These are phyloP conservation scores for Centroberyx gerrardi DNA, from an alignment of 2,797 vertebrate genomes.

Conservation along the genomic window DNA sequence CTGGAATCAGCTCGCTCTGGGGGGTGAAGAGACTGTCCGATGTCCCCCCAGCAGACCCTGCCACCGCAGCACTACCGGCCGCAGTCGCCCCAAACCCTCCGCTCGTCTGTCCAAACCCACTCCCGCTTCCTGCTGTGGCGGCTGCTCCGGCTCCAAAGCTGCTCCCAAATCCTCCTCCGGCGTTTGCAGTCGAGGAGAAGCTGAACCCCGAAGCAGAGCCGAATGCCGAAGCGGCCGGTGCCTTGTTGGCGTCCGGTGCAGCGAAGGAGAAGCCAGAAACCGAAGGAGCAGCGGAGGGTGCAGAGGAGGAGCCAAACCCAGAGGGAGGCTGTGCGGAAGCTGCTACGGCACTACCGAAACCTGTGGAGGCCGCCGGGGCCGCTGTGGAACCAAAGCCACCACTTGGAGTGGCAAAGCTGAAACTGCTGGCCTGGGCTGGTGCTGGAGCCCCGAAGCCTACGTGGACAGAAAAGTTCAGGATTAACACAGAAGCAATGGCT, in stretches of 20 bases:
- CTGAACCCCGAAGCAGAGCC: conserved; percentile 72
- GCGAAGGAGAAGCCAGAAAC: conserved; percentile 89
- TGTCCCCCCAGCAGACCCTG: conserved; percentile 22
- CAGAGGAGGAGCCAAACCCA: conserved; percentile 62
- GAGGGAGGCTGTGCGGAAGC: conserved; percentile 72
- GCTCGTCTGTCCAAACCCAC: conserved; percentile 51
- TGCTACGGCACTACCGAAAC: conserved; percentile 60
- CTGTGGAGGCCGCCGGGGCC: conserved; percentile 60
- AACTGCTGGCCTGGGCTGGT: conserved; percentile 77
- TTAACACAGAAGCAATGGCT: neutral
- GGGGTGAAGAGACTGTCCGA: conserved; percentile 86
- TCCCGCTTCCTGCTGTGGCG: conserved; percentile 15
- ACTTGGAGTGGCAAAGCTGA: conserved; percentile 85
- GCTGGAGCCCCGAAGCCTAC: conserved; percentile 80
- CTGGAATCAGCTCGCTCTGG: conserved; percentile 84
- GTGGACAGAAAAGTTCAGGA: conserved; percentile 21
- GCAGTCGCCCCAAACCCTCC: conserved; percentile 54
- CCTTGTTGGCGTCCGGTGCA: conserved; percentile 46
- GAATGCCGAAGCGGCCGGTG: conserved; percentile 21
- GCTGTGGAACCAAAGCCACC: conserved; percentile 64
- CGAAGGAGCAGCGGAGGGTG: conserved; percentile 51
- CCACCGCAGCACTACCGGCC: conserved; percentile 47
- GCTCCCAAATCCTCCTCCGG: conserved; percentile 49
- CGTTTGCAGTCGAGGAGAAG: conserved; percentile 60
- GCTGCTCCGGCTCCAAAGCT: conserved; percentile 42